These are phyloP conservation scores for Sebastes fasciatus DNA, from an alignment of 2,113 vertebrate genomes.

Conservation along the genomic window DNA sequence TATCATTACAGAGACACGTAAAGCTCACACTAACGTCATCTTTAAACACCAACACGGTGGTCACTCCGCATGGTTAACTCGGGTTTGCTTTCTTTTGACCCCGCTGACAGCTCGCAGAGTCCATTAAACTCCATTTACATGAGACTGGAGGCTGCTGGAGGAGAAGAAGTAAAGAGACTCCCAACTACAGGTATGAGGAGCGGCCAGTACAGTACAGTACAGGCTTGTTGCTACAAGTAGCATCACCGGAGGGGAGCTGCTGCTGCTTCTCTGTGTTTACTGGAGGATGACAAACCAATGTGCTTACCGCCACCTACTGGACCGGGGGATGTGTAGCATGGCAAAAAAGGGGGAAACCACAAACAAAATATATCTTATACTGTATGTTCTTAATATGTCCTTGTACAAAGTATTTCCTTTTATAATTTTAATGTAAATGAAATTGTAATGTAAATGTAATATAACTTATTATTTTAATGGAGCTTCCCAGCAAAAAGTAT, in stretches of 20 bases:
- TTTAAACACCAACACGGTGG: background rate
- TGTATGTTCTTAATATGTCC: too few relatives aligned
- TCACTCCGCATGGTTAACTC: background rate
- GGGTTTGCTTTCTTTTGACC: background rate
- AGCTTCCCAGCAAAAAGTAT: too few relatives aligned
- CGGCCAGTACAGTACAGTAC: accelerated
- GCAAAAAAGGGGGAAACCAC: background rate
- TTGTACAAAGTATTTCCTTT: too few relatives aligned
- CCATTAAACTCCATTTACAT: background rate
- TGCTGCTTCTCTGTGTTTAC: background rate
- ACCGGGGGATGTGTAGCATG: background rate
- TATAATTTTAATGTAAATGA: too few relatives aligned
- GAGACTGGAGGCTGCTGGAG: background rate
- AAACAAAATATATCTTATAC: too few relatives aligned
- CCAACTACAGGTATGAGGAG: background rate
- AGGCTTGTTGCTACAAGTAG: background rate
- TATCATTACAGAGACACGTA: background rate
- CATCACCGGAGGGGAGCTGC: background rate
- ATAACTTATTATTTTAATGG: too few relatives aligned
- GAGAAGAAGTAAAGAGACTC: background rate
- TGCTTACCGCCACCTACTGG: constrained; percentile 34
- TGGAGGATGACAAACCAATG: background rate
- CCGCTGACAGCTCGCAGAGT: background rate
- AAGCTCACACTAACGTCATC: constrained; percentile 7
- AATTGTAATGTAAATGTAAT: too few relatives aligned